A percentile compares a stretch with the other conserved stretches of the same genome.
phyloP scores from a whole-genome alignment of 1,140 invertebrate genomes.

The Cherax destructor region DNA sequence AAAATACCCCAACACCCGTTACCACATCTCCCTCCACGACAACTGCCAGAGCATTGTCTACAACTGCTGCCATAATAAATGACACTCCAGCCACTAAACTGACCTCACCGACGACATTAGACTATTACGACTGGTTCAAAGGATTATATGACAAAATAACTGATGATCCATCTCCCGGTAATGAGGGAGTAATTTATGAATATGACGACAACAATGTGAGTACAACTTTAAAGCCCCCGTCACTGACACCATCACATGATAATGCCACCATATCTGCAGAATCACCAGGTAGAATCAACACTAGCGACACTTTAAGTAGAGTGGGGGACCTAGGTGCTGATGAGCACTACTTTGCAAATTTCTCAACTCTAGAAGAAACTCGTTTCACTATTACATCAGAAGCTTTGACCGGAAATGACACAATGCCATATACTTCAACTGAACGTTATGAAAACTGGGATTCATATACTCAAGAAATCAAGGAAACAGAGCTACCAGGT shows the following conservation, averaged over 20 bases:
- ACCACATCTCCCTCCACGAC: not conserved
- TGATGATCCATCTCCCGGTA: not conserved
- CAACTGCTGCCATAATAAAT: not conserved
- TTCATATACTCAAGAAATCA: not conserved
- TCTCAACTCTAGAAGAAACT: not conserved
- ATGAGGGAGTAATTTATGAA: not conserved
- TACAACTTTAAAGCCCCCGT: too few species aligned
- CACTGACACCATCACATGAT: not conserved
- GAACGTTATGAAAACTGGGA: not conserved
- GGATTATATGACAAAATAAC: not conserved
- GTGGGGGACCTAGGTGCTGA: not conserved
- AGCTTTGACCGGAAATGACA: not conserved
- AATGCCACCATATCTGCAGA: not conserved
- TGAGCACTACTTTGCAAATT: not conserved
- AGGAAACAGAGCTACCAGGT: too few species aligned
- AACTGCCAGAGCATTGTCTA: not conserved
- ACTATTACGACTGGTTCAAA: not conserved
- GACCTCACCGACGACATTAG: not conserved
- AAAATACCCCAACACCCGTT: too few species aligned
- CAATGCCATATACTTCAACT: not conserved
- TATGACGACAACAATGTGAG: slow-evolving; percentile 19
- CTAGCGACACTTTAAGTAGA: not conserved
- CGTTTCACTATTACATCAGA: not conserved
- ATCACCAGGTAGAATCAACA: too few species aligned
- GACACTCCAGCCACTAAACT: not conserved